A percentile compares a stretch with the other conserved stretches of the same genome.
phyloP scores from a whole-genome alignment of 2,113 vertebrate species.

The Ciconia maguari region DNA sequence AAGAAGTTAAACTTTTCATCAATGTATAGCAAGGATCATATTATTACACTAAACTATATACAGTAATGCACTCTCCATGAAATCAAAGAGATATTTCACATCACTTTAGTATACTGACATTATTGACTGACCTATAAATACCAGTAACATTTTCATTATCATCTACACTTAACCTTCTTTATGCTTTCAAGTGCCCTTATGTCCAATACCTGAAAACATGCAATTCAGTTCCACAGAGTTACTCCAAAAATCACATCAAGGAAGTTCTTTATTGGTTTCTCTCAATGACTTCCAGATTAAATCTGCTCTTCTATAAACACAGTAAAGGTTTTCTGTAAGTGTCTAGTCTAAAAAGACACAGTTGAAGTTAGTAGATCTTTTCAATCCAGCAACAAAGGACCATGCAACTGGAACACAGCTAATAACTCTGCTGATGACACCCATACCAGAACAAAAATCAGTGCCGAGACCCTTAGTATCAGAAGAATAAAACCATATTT shows the following conservation, averaged over 20 bases:
- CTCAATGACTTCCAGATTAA: conserved; percentile 53
- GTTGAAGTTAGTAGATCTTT: conserved; percentile 16
- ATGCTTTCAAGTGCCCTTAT: conserved; percentile 2
- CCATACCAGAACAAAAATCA: neutral
- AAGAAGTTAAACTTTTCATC: neutral
- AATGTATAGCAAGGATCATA: neutral
- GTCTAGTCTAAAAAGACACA: neutral
- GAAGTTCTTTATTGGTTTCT: conserved; percentile 42
- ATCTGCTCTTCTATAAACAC: neutral
- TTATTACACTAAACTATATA: neutral
- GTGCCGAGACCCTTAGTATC: neutral
- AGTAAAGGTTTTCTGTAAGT: neutral
- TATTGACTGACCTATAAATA: neutral
- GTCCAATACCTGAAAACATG: neutral
- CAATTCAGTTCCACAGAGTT: neutral
- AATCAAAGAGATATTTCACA: conserved; percentile 12
- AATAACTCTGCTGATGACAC: conserved; percentile 31
- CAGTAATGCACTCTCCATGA: neutral
- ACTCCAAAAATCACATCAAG: conserved; percentile 26
- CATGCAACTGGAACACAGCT: neutral
- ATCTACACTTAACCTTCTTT: neutral
- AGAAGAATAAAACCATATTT: conserved; percentile 24
- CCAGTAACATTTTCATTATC: neutral
- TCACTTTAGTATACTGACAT: neutral
- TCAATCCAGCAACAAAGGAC: conserved; percentile 19